phyloP scores from a whole-genome alignment of 2,113 vertebrate species.

The Tursiops truncatus region DNA sequence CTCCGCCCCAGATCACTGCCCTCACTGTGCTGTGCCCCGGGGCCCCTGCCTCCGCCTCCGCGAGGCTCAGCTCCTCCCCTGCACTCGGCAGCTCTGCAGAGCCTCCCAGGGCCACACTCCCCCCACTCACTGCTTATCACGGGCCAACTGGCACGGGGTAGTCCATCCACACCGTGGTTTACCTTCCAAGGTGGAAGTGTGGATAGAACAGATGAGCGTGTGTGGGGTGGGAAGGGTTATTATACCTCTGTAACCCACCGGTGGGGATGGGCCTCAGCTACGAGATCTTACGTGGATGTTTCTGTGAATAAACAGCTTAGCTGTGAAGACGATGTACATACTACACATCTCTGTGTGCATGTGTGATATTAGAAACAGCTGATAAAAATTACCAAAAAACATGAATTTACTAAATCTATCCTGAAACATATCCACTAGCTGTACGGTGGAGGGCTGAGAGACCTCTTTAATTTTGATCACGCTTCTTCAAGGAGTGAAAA shows the following conservation, averaged over 20 bases:
- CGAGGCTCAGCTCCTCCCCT: too few relatives aligned
- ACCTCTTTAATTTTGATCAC: not conserved
- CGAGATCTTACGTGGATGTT: not conserved
- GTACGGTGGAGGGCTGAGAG: not conserved
- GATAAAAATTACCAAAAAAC: slow-evolving; percentile 27
- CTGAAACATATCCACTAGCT: slow-evolving; percentile 8
- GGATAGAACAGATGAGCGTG: not conserved
- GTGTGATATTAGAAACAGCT: not conserved
- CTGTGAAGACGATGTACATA: not conserved
- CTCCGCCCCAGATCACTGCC: not conserved
- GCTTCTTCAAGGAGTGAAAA: slow-evolving; percentile 18
- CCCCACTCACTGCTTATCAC: not conserved
- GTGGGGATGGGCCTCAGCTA: not conserved
- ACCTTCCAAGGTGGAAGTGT: not conserved
- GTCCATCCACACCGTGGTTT: not conserved
- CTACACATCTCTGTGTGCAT: not conserved
- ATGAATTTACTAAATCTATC: not conserved
- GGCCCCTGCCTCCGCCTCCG: not conserved
- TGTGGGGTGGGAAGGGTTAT: not conserved
- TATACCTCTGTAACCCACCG: not conserved
- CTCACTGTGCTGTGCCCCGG: not conserved
- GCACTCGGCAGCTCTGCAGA: not conserved
- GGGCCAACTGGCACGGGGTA: not conserved
- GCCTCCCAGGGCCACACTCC: not conserved
- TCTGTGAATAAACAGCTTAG: not conserved